Percentiles rank a stretch among this genome's conserved stretches.
Evolutionary conservation across 2,797 vertebrate genomes (phyloP).

Genomic region (Loriculus beryllinus): DNA sequence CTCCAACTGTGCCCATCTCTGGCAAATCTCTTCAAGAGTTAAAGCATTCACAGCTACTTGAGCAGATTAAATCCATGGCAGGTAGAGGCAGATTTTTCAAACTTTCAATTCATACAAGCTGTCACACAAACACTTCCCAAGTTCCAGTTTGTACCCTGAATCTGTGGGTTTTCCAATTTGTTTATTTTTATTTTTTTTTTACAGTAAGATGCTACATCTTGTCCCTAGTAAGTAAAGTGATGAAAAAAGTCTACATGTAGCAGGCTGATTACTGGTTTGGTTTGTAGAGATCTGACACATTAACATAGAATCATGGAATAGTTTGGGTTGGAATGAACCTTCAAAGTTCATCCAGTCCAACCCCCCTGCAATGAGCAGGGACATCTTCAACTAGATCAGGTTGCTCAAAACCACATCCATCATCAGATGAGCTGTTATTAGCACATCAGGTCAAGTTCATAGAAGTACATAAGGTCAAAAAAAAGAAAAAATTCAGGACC

Average conservation of each 20-base stretch:
- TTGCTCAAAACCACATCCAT: neutral
- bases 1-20: neutral
- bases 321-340: neutral
- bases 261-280: neutral
- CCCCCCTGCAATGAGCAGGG: neutral
- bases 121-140: neutral
- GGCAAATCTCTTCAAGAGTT: neutral
- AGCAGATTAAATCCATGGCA: neutral
- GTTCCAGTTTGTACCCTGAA: neutral
- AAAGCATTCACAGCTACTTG: neutral
- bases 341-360: neutral
- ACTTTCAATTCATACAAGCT: neutral
- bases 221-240: neutral
- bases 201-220: neutral
- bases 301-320: neutral
- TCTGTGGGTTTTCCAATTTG: neutral
- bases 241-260: no score
- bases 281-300: neutral
- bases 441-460: neutral
- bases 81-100: neutral
- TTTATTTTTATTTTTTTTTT: neutral
- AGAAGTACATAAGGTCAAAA: neutral
- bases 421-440: neutral
- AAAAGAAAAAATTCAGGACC: neutral
- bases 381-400: neutral